Percentiles rank a stretch among this genome's conserved stretches.
phyloP scores from a whole-genome alignment of 2,113 vertebrate genomes.

The Ageneiosus marmoratus region DNA sequence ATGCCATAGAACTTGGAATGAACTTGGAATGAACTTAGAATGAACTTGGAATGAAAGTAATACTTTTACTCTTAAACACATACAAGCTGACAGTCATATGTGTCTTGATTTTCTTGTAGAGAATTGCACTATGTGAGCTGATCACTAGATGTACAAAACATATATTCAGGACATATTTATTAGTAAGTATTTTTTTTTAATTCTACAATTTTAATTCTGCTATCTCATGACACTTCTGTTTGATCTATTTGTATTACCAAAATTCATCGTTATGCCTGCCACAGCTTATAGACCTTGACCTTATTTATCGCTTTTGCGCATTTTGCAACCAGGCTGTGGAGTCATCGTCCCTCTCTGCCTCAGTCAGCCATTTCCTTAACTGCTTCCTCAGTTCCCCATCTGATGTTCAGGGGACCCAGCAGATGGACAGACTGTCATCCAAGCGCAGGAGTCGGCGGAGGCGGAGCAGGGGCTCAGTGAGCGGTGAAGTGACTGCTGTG shows the following conservation, averaged over 20 bases:
- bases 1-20: background rate
- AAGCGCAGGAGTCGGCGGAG: conserved; percentile 86
- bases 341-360: conserved; percentile 86
- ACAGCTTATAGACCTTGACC: background rate
- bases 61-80: background rate
- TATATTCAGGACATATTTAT: conserved; percentile 90
- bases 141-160: conserved; percentile 93
- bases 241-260: background rate
- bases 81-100: background rate
- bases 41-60: background rate
- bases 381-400: conserved; percentile 89
- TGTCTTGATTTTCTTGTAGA: conserved; percentile 70
- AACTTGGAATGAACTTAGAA: background rate
- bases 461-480: conserved; percentile 74
- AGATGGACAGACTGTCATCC: conserved; percentile 82
- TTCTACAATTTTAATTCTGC: background rate
- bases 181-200: conserved; percentile 79
- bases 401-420: conserved; percentile 81
- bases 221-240: background rate
- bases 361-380: conserved; percentile 96
- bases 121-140: conserved; percentile 86
- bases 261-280: background rate
- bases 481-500: conserved; percentile 65
- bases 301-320: conserved; percentile 5
- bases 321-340: conserved; percentile 81